phyloP scores from a whole-genome alignment of 2,888 invertebrate genomes.

The Abscondita cerata region DNA sequence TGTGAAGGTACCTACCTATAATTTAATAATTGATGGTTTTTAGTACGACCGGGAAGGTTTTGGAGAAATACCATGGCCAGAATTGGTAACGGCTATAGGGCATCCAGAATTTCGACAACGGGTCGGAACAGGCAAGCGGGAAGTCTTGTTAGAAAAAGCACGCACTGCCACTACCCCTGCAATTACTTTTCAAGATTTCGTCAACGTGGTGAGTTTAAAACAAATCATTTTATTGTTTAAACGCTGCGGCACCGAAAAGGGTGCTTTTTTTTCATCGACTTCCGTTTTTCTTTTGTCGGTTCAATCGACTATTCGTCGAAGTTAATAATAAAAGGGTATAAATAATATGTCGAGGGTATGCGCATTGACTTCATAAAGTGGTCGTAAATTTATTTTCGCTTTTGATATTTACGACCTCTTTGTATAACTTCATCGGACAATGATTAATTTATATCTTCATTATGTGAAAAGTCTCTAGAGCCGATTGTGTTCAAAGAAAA shows the following conservation, averaged over 20 bases:
- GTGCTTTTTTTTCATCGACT: background rate
- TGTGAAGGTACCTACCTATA: too few relatives aligned
- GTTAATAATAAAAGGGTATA: conserved; percentile 4
- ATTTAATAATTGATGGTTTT: too few relatives aligned
- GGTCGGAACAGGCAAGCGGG: conserved; percentile 56
- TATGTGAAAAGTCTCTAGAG: background rate
- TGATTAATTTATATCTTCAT: conserved; percentile 15
- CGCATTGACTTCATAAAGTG: conserved; percentile 15
- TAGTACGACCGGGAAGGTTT: conserved; percentile 94
- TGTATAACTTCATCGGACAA: conserved; percentile 10
- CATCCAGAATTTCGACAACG: conserved; percentile 55
- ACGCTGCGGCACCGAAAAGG: background rate
- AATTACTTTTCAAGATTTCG: conserved; percentile 92
- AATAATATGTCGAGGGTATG: conserved; percentile 1
- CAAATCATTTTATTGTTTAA: background rate
- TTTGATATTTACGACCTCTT: conserved; percentile 12
- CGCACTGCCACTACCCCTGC: conserved; percentile 74
- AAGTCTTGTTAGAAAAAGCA: conserved; percentile 75
- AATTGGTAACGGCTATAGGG: conserved; percentile 77
- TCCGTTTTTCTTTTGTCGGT: background rate
- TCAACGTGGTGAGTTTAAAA: conserved; percentile 84
- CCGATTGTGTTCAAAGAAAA: too few relatives aligned
- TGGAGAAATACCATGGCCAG: conserved; percentile 88
- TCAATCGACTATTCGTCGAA: background rate
- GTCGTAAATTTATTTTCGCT: conserved; percentile 5